Evolutionary conservation across 2,113 vertebrate species (phyloP), one percentile per base, ranked within the genome.

Genomic region (Lampris megalopsis): DNA sequence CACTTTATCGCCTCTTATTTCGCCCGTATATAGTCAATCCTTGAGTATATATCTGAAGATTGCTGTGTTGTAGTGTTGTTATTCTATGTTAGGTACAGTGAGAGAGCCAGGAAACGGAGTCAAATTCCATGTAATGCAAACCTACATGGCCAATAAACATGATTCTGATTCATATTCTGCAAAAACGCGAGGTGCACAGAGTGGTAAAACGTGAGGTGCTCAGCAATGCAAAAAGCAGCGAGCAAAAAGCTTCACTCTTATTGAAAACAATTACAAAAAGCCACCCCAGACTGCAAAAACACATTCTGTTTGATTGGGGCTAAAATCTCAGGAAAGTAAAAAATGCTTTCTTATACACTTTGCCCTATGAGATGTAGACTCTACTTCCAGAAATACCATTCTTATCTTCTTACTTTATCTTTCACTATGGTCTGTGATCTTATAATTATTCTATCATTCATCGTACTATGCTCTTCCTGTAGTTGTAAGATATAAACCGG

Each of bases 341-440:
- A 74, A 43, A 6, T 68, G 75, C 50, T 63, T 75, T 83, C 61
- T 84, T 74, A 76, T 62, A 50, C 68, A 54, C 62, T 74, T 53
- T 49, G 47, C 56, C n/a, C 63, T 62, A 63, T 86, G 66, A 81
- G 58, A 79, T 79, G 63, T 50, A 6, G 79, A 60, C 63, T 42
- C 54, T 56, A 56, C 68, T 53, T 48, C 6, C 24, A 24, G 24
- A 24, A 24, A 24, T 41, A 35, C 71, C 37, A 69, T 59, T 75
- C 40, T 71, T 75, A 56, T 68, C 41, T 9, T 43, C 74, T 73
- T 81, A 69, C 37, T 54, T 41, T 36, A 5, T 54, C 57, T 11
- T 76, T 48, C 40, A 47, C 69, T 67, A 43, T 61, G 65, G 63
- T 69, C 68, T 68, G 63, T 65, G 63, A 57, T 71, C 47, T 3